Evolutionary conservation across 2,113 vertebrate genomes (phyloP).

Genomic region (Sterrhoptilus dennistouni): DNA sequence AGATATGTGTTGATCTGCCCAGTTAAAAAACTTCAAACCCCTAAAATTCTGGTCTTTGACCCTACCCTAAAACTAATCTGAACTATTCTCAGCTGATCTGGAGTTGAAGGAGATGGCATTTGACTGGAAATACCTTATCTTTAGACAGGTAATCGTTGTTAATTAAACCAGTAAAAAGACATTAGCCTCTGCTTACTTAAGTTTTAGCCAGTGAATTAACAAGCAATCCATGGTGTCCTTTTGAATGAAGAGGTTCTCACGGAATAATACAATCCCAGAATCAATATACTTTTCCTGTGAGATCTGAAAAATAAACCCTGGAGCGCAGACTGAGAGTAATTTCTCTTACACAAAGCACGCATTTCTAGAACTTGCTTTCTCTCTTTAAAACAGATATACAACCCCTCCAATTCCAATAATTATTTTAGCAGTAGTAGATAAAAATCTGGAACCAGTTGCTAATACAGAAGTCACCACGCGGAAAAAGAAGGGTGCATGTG

Average conservation of each 20-base stretch:
- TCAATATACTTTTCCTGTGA: background rate
- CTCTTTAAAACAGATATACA: background rate
- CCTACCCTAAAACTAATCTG: conserved; percentile 53
- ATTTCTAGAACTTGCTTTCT: background rate
- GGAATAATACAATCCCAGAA: background rate
- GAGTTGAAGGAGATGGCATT: conserved; percentile 33
- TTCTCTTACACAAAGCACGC: background rate
- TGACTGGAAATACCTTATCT: conserved; percentile 51
- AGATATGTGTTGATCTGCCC: background rate
- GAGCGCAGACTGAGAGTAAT: background rate
- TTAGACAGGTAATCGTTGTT: conserved; percentile 31
- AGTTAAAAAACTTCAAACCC: conserved; percentile 17
- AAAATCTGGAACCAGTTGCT: background rate
- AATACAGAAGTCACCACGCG: background rate
- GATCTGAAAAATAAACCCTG: background rate
- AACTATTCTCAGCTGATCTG: conserved; percentile 53
- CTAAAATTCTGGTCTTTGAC: conserved; percentile 38
- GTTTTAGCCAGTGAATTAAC: conserved; percentile 22
- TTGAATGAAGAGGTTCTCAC: background rate
- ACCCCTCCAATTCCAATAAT: background rate
- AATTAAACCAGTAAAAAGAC: conserved; percentile 40
- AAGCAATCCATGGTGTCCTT: background rate
- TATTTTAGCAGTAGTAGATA: conserved; percentile 5
- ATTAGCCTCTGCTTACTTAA: conserved; percentile 34
- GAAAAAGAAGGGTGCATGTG: background rate